phyloP scores from a whole-genome alignment of 2,113 vertebrate genomes.

The Zeus faber region DNA sequence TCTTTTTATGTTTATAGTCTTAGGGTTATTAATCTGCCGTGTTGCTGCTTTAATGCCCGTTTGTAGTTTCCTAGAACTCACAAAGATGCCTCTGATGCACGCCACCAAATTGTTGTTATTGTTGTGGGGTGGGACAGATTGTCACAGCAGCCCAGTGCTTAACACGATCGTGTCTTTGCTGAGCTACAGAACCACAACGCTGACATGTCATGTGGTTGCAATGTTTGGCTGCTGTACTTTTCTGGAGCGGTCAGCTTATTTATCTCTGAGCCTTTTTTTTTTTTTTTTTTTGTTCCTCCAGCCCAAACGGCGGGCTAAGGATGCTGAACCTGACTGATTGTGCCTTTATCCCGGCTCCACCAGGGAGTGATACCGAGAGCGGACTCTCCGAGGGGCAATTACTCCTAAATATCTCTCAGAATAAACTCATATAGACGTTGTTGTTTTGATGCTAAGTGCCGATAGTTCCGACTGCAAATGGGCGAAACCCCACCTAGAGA shows the following conservation, averaged over 20 bases:
- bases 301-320: background rate
- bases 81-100: too few species aligned
- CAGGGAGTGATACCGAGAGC: conserved; percentile 41
- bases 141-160: too few species aligned
- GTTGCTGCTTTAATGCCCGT: too few species aligned
- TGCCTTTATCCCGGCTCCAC: conserved; percentile 31
- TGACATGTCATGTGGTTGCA: too few species aligned
- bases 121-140: too few species aligned
- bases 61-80: too few species aligned
- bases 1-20: conserved; percentile 22
- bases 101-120: too few species aligned
- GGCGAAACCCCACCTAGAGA: too few species aligned
- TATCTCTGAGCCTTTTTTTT: conserved; percentile 3
- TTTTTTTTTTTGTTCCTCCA: background rate
- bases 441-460: background rate
- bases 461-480: background rate
- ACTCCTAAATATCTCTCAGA: conserved; percentile 19
- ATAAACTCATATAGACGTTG: too few species aligned
- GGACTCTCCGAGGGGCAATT: conserved; percentile 34
- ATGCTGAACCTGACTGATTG: conserved; percentile 8
- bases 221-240: background rate
- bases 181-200: too few species aligned
- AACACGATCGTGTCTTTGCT: too few species aligned
- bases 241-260: background rate
- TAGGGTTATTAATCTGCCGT: too few species aligned